These are phyloP conservation scores for Polietes domitor DNA, from an alignment of 2,888 invertebrate species.

Conservation along the genomic window DNA sequence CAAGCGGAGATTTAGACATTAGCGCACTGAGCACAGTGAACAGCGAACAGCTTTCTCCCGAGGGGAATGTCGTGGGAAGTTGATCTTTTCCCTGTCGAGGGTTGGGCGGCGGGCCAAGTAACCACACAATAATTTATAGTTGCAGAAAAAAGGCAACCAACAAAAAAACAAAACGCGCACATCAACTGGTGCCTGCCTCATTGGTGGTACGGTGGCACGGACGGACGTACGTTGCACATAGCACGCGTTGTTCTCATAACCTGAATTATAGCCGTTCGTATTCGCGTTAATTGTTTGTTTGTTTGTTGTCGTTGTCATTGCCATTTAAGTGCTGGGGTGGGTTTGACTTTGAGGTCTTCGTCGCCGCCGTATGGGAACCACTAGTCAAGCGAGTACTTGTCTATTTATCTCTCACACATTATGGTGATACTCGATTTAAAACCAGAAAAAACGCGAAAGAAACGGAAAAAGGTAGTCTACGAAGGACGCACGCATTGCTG, in stretches of 20 bases:
- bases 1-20: constrained; percentile 47
- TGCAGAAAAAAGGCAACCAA: not conserved
- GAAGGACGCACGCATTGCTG: not conserved
- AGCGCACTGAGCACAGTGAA: constrained; percentile 29
- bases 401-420: constrained; percentile 13
- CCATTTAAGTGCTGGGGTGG: constrained; percentile 77
- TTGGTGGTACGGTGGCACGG: not conserved
- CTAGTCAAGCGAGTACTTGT: not conserved
- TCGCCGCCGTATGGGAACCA: constrained; percentile 70
- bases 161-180: constrained; percentile 50
- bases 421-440: constrained; percentile 9
- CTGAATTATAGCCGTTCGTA: constrained; percentile 61
- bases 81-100: constrained; percentile 24
- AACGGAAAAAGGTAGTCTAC: not conserved
- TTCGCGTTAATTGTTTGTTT: constrained; percentile 80
- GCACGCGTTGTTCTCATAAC: constrained; percentile 62
- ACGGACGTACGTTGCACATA: constrained; percentile 1
- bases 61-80: constrained; percentile 63
- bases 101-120: constrained; percentile 27
- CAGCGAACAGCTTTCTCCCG: constrained; percentile 54
- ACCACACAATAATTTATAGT: constrained; percentile 27
- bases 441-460: constrained; percentile 23
- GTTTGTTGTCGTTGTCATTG: constrained; percentile 80
- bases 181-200: constrained; percentile 57
- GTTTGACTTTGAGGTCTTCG: constrained; percentile 69